These are phyloP conservation scores for Trichosurus vulpecula DNA, from an alignment of 2,797 vertebrate genomes.

Conservation along the genomic window DNA sequence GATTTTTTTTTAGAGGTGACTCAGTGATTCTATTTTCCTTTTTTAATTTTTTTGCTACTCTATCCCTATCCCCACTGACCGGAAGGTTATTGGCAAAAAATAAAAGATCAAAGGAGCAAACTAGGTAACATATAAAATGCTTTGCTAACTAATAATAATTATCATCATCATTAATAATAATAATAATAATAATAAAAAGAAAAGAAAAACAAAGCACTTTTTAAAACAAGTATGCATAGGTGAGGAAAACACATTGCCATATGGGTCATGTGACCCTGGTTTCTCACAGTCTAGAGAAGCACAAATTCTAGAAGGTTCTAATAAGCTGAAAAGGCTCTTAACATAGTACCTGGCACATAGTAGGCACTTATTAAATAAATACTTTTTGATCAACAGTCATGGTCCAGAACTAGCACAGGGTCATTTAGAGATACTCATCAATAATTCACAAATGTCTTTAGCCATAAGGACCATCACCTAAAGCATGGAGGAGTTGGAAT, in stretches of 20 bases:
- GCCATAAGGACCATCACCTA: not conserved
- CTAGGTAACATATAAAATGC: not conserved
- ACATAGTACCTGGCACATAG: not conserved
- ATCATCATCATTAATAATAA: not conserved
- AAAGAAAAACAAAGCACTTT: not conserved
- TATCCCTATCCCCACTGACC: not conserved
- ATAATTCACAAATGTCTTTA: not conserved
- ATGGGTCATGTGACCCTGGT: not conserved
- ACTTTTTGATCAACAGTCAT: not conserved
- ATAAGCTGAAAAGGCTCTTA: not conserved
- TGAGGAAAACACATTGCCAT: not conserved
- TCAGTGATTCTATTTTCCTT: not conserved
- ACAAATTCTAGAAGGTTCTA: too few species aligned
- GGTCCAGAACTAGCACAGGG: not conserved
- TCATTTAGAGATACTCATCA: not conserved
- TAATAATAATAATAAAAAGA: too few species aligned
- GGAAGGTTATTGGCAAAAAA: not conserved
- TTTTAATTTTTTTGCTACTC: not conserved
- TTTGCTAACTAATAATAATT: not conserved
- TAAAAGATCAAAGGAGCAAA: not conserved
- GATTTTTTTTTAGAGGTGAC: not conserved
- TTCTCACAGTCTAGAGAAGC: not conserved
- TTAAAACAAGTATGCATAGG: not conserved
- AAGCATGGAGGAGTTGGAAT: not conserved
- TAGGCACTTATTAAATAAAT: not conserved